These are phyloP conservation scores for Ptychobarbus kaznakovi DNA, from an alignment of 2,797 vertebrate genomes.

Conservation along the genomic window DNA sequence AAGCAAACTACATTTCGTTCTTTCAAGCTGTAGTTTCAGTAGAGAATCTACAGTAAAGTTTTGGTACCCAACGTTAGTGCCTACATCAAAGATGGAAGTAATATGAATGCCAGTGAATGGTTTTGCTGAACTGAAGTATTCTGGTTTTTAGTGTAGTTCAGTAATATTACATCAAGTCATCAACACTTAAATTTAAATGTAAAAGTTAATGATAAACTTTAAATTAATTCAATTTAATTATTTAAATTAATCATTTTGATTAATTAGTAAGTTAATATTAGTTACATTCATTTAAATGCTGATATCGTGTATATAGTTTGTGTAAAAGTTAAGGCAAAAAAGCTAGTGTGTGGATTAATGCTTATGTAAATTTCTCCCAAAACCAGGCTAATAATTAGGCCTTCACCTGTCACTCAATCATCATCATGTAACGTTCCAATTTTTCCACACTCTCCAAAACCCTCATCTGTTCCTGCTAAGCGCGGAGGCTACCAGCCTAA, in stretches of 20 bases:
- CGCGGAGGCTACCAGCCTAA: background rate
- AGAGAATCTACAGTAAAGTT: background rate
- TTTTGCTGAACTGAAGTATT: background rate
- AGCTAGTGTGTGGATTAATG: background rate
- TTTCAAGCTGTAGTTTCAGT: no score
- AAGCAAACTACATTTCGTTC: no score
- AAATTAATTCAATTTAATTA: background rate
- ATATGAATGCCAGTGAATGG: background rate
- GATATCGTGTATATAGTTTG: background rate
- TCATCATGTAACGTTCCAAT: background rate
- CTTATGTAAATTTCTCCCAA: background rate
- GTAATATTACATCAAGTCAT: background rate
- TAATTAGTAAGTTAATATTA: background rate
- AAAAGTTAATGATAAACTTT: background rate
- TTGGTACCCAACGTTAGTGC: background rate
- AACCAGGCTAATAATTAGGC: slow-evolving; percentile 35
- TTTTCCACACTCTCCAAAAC: background rate
- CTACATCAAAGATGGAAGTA: background rate
- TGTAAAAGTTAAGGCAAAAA: background rate
- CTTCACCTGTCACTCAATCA: slow-evolving; percentile 32
- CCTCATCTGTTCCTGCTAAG: slow-evolving; percentile 15
- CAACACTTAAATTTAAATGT: background rate
- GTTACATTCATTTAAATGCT: background rate
- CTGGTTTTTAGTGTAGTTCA: background rate
- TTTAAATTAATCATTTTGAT: background rate